A percentile compares a stretch with the other conserved stretches of the same genome.
Conservation (phyloP, 2,113 vertebrate genomes). For the Menidia beryllina region DNA sequence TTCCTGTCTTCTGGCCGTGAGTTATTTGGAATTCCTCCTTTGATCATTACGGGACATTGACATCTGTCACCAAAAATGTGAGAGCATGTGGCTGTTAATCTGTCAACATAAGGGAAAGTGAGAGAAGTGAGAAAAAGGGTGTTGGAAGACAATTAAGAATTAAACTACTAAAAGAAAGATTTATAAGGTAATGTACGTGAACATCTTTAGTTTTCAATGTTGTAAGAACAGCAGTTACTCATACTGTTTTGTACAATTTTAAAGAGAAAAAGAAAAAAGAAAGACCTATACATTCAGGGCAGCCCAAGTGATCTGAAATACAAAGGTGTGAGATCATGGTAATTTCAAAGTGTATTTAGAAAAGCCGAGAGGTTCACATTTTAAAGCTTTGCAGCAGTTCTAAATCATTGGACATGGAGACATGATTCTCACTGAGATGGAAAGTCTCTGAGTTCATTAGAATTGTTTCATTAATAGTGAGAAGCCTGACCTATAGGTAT, state of each 20-base stretch:
- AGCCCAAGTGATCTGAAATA: too few species aligned
- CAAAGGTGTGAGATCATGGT: too few species aligned
- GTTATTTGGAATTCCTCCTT: slow-evolving; percentile 62
- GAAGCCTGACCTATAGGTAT: too few species aligned
- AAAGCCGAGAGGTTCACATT: background rate
- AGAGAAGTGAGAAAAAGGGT: slow-evolving; percentile 30
- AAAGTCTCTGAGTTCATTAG: background rate
- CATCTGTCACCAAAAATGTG: slow-evolving; percentile 47
- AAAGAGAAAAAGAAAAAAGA: too few species aligned
- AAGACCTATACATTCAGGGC: too few species aligned
- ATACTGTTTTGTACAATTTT: too few species aligned
- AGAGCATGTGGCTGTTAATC: slow-evolving; percentile 49
- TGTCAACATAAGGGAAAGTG: slow-evolving; percentile 58
- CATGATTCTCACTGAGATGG: background rate
- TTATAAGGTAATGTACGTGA: background rate
- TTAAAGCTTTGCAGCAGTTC: too few species aligned
- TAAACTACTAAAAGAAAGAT: background rate
- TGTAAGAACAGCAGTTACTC: background rate
- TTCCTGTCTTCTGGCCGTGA: slow-evolving; percentile 59
- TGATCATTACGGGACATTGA: slow-evolving; percentile 52
- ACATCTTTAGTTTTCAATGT: background rate
- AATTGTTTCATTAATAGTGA: too few species aligned
- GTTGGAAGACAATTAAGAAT: slow-evolving; percentile 24
- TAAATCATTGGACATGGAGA: background rate
- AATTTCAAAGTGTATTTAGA: background rate